A percentile compares a stretch with the other conserved stretches of the same genome.
Conservation (phyloP, 2,797 vertebrate genomes). For the Catostomus latipinnis region DNA sequence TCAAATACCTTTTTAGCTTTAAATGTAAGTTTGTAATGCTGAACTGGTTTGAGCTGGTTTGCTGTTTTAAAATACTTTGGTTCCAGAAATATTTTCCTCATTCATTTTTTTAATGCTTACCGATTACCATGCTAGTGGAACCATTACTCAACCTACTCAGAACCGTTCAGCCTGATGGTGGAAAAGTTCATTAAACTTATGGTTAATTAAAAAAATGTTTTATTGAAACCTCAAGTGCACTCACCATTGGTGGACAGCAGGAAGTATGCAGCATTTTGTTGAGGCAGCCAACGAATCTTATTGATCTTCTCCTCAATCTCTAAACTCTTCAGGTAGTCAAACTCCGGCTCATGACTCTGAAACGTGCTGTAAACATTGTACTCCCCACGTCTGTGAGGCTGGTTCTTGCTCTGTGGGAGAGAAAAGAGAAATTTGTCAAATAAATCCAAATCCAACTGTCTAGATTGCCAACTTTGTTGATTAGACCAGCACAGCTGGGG, state of each 20-base stretch:
- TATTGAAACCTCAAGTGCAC: constrained; percentile 46
- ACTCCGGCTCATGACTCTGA: constrained; percentile 92
- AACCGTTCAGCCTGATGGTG: too few species aligned
- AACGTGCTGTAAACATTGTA: constrained; percentile 95
- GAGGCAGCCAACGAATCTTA: constrained; percentile 90
- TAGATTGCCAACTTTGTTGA: background rate
- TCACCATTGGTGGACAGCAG: constrained; percentile 88
- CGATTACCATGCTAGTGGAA: too few species aligned
- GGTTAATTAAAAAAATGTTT: background rate
- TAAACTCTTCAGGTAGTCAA: constrained; percentile 91
- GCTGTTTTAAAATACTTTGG: too few species aligned
- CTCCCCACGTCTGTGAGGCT: constrained; percentile 87
- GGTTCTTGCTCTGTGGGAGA: constrained; percentile 84
- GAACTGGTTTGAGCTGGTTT: too few species aligned
- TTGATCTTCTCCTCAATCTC: constrained; percentile 94
- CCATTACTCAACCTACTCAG: too few species aligned
- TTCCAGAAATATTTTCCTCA: too few species aligned
- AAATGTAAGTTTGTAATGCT: too few species aligned
- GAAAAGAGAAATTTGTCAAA: background rate
- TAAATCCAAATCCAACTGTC: background rate
- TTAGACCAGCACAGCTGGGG: background rate
- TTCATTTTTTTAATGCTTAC: too few species aligned
- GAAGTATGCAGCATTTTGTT: constrained; percentile 89
- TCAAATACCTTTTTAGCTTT: too few species aligned
- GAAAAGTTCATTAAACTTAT: too few species aligned